Evolutionary conservation across 2,797 vertebrate species (phyloP).

Genomic region (Myotis vivesi): DNA sequence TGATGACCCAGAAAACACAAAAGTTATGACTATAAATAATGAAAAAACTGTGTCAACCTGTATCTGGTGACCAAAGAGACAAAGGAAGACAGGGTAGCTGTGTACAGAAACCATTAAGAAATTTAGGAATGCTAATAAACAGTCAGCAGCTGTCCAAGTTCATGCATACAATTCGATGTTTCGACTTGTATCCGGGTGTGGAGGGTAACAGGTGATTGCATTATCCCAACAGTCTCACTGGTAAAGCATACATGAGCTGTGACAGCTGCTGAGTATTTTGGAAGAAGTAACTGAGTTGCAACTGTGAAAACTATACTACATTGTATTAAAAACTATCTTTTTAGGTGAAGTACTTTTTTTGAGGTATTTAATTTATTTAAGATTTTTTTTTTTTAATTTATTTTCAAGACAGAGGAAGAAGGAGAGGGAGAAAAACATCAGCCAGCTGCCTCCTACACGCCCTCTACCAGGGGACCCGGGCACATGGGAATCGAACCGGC

Average conservation of each 20-base stretch:
- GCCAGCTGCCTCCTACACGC: neutral
- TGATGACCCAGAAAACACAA: neutral
- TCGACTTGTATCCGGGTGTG: no score
- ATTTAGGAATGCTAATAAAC: neutral
- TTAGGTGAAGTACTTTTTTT: neutral
- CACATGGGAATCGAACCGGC: neutral
- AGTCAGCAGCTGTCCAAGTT: neutral
- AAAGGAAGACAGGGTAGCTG: neutral
- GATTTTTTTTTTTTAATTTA: no score
- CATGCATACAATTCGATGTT: neutral
- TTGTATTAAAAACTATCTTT: neutral
- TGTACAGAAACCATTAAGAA: neutral
- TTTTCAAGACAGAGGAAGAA: neutral
- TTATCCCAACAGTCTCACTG: neutral
- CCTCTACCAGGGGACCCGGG: no score
- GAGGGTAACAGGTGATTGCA: neutral
- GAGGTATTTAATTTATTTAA: no score
- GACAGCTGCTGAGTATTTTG: neutral
- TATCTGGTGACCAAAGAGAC: neutral
- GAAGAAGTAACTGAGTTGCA: neutral
- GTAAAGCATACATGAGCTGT: neutral
- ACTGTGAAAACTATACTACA: neutral
- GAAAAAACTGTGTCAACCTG: neutral
- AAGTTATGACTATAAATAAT: neutral
- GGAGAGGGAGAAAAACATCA: neutral